Evolutionary conservation across 2,888 invertebrate species (phyloP).

Genomic region (Brachypterus glaber): DNA sequence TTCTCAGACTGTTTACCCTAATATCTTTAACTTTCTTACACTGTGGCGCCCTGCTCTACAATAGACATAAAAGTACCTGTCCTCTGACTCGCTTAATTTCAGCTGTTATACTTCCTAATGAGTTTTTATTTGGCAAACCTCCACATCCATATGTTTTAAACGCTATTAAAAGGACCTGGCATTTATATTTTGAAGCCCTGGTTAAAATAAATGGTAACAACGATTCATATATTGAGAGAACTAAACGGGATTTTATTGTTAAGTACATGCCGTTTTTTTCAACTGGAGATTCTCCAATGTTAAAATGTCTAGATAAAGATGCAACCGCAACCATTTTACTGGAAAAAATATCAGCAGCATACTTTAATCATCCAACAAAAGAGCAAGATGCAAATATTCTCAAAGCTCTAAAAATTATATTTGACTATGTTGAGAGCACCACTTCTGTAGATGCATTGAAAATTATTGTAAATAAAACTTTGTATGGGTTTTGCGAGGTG

Average conservation of each 20-base stretch:
- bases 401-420: constrained; percentile 32
- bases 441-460: constrained; percentile 22
- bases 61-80: constrained; percentile 35
- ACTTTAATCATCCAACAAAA: constrained; percentile 31
- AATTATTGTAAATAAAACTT: constrained; percentile 25
- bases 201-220: constrained; percentile 40
- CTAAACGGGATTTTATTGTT: constrained; percentile 42
- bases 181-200: constrained; percentile 45
- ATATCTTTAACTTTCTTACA: constrained; percentile 31
- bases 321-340: constrained; percentile 27
- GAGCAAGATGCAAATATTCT: constrained; percentile 30
- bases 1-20: constrained; percentile 32
- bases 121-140: constrained; percentile 42
- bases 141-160: constrained; percentile 38
- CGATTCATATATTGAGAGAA: constrained; percentile 43
- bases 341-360: constrained; percentile 30
- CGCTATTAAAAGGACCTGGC: constrained; percentile 45
- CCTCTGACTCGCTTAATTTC: constrained; percentile 45
- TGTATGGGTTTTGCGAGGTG: constrained; percentile 32
- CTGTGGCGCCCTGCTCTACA: constrained; percentile 33
- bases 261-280: constrained; percentile 34
- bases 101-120: constrained; percentile 43
- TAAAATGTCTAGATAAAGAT: constrained; percentile 28
- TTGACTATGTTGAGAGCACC: constrained; percentile 27
- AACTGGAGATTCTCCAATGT: constrained; percentile 29